Evolutionary conservation across 1,140 invertebrate genomes (phyloP), one percentile per base, ranked within the genome.

Genomic region (Ostrea edulis): DNA sequence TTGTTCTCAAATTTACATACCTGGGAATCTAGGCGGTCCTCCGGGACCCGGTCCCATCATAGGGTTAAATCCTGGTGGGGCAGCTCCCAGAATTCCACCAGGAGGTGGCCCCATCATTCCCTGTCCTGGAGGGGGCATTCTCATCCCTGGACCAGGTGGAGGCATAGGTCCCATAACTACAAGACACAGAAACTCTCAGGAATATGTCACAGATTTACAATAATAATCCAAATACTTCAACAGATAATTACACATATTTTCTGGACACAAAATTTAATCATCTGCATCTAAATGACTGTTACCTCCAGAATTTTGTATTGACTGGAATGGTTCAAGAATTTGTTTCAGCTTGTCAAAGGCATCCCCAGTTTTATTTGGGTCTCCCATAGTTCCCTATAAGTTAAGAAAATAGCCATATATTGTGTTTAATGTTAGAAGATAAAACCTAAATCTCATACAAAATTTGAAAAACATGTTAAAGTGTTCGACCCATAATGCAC

Each of bases 11-110:
- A 81, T 17, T n/a, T 8, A 52, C 82, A n/a, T 52, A 83, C 82
- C 82, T 83, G 82, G 82, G 29, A 83, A 83, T 83, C 82, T 83
- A 8, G 88, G 89, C 25, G 90, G 89, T 20, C 84, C 88, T 8
- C 87, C 89, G 84, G 90, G 86, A 25, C 71, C 89, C 85, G 90
- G 86, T 54, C 71, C 86, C 25, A 84, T 82, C 25, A 86, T 86
- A 29, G 90, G 91, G 82, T 54, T 54, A 35, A 91, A 92, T 9
- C 92, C 92, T 51, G 93, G 93, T 52, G 93, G 93, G 22, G 88
- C 91, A 22, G 90, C 89, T 12, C 93, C 93, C 35, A 93, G 68
- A 0, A 93, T 65, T n/a, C 91, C 68, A 25, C 68, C 68, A 29
- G 68, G 68, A 29, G 68, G 68, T 77, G 68, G 68, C 14, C 68